Evolutionary conservation across 2,888 invertebrate genomes (phyloP).

Genomic region (Slavum lentiscoides): DNA sequence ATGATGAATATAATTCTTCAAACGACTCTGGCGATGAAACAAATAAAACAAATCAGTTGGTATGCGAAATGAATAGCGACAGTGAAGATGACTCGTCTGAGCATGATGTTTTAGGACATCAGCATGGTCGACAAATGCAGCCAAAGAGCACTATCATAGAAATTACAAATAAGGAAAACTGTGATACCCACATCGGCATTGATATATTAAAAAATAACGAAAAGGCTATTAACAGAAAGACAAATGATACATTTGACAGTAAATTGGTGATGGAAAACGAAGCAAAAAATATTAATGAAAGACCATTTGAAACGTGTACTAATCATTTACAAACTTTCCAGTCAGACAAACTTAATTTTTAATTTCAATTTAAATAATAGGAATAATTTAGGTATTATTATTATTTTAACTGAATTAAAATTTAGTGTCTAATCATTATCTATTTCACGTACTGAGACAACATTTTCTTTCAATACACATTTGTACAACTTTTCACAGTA

Average conservation of each 20-base stretch:
- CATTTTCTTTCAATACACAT: too few relatives aligned
- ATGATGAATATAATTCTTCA: conserved; percentile 20
- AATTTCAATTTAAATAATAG: not conserved
- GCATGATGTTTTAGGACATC: not conserved
- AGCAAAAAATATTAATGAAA: not conserved
- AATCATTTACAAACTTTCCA: too few relatives aligned
- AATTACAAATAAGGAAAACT: not conserved
- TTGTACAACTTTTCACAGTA: too few relatives aligned
- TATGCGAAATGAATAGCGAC: not conserved
- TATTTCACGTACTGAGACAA: too few relatives aligned
- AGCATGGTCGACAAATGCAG: too few relatives aligned
- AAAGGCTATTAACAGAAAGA: not conserved
- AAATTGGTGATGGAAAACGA: not conserved
- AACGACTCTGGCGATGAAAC: not conserved
- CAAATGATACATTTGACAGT: not conserved
- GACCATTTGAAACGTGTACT: not conserved
- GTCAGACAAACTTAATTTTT: not conserved
- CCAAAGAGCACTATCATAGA: not conserved
- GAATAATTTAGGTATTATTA: not conserved
- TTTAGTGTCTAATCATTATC: too few relatives aligned
- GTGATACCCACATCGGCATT: not conserved
- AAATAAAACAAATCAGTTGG: not conserved
- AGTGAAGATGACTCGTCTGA: not conserved
- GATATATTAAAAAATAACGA: not conserved
- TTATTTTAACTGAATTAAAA: too few relatives aligned